phyloP scores from a whole-genome alignment of 2,888 invertebrate species.

The Oscheius myriophilus region DNA sequence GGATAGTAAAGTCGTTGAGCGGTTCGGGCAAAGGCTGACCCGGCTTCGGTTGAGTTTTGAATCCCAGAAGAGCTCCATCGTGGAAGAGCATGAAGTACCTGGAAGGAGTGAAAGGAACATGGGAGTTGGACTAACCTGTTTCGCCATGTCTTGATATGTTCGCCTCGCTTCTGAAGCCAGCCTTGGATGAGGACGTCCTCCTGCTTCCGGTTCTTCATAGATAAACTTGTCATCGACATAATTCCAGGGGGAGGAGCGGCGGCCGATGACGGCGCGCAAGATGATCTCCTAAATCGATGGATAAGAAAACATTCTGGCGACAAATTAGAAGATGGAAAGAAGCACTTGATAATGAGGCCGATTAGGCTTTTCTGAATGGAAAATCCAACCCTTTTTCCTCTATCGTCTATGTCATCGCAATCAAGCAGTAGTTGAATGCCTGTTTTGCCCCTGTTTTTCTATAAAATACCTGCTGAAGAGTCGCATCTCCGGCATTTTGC shows the following conservation, averaged over 20 bases:
- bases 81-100: slow-evolving; percentile 90
- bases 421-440: too few species aligned
- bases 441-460: too few species aligned
- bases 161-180: slow-evolving; percentile 92
- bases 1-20: slow-evolving; percentile 96
- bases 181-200: slow-evolving; percentile 85
- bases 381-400: too few species aligned
- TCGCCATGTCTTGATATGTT: slow-evolving; percentile 98
- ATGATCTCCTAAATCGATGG: slow-evolving; percentile 22
- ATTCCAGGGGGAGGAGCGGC: slow-evolving; percentile 24
- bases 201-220: slow-evolving; percentile 43
- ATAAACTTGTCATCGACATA: slow-evolving; percentile 58
- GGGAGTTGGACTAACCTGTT: slow-evolving; percentile 75
- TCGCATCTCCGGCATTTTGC: slow-evolving; percentile 21
- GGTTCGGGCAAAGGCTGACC: slow-evolving; percentile 78
- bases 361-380: too few species aligned
- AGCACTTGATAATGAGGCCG: too few species aligned
- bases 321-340: too few species aligned
- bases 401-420: too few species aligned
- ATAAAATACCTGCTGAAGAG: slow-evolving; percentile 15
- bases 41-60: slow-evolving; percentile 86
- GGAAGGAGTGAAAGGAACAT: neutral
- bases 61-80: slow-evolving; percentile 94
- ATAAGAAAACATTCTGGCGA: too few species aligned
- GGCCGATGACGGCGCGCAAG: neutral